phyloP scores from a whole-genome alignment of 2,888 invertebrate genomes.

The Melieria crassipennis region DNA sequence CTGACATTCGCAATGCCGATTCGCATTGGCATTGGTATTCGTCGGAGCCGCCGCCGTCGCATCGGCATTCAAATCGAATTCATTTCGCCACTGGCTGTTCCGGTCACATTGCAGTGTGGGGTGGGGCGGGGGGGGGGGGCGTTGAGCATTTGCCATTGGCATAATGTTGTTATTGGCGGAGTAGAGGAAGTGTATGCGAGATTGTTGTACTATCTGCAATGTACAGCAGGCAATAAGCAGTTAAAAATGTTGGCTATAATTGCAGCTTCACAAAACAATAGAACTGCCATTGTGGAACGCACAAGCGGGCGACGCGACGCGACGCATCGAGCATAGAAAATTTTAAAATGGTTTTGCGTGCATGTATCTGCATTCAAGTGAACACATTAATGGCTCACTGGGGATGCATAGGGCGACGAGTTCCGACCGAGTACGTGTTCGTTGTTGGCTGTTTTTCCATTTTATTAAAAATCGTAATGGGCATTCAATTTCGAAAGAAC shows the following conservation, averaged over 20 bases:
- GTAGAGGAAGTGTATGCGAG: background rate
- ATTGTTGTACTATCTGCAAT: slow-evolving; percentile 1
- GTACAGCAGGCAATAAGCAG: slow-evolving; percentile 56
- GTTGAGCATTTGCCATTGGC: background rate
- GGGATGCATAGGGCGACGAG: slow-evolving; percentile 1
- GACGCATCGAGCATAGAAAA: background rate
- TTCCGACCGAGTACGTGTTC: too few species aligned
- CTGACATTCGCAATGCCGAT: too few species aligned
- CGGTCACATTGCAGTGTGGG: slow-evolving; percentile 15
- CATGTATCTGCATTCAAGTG: slow-evolving; percentile 14
- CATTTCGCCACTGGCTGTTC: slow-evolving; percentile 41
- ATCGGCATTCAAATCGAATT: slow-evolving; percentile 54
- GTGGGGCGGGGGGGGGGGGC: slow-evolving; percentile 15
- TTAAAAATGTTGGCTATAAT: slow-evolving; percentile 54
- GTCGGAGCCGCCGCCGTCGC: too few species aligned
- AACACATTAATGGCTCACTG: slow-evolving; percentile 7
- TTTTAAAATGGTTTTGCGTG: slow-evolving; percentile 6
- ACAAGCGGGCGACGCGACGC: background rate
- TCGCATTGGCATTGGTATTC: too few species aligned
- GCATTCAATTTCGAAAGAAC: background rate
- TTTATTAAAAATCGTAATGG: too few species aligned
- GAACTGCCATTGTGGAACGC: slow-evolving; percentile 5
- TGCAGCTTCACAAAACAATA: background rate
- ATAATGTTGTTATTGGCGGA: too few species aligned
- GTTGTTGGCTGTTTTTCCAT: too few species aligned